Base-by-base conservation (phyloP, 2,888 invertebrate species). In the Caenorhabditis zanzibari region DNA sequence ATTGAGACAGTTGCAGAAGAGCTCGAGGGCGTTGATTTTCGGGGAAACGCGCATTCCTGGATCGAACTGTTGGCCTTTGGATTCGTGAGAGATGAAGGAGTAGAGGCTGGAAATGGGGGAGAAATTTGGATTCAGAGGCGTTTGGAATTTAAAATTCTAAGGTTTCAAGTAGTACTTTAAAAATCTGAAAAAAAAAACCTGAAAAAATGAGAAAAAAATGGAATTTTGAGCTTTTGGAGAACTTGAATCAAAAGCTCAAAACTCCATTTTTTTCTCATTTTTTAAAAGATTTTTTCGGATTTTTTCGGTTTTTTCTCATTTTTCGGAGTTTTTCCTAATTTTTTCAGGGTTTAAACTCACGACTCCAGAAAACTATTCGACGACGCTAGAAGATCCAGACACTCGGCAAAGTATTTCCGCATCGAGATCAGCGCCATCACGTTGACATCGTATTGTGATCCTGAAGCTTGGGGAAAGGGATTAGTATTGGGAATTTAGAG, bases 361-460 rank as follows among this genome's bases (percentile, higher is more conserved):
- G 68, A 38, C 44, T 73, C 77, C 16, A 77, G 52, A 22, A 82
- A 73, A 5, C 28, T 24, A 28, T 77, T 61, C 10, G 77, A 77
- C 3, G 72, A 61, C 12, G 82, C 58, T 7, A 82, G 54, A 32
- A 59, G 59, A 52, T 82, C 82, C 16, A 82, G 19, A n/a, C 61
- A 59, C 44, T 54, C 58, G 10, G 35, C 26, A 24, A 77, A 82
- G 44, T 77, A 73, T 19, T 66, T 41, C 19, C 61, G 32, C 2
- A 82, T 61, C 19, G 77, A 24, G n/a, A 82, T 47, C 9, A 77
- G 22, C 0, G 64, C 56, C 6, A 22, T 1, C 0, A 77, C 54
- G 14, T 73, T 68, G 44, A 80, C 28, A 6, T 58, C 24, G 0
- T 12, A 19, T 19, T 49, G 49, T 19, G 49, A 6, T 49, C 19